phyloP scores from a whole-genome alignment of 2,888 invertebrate genomes.

The Clostera curtula region DNA sequence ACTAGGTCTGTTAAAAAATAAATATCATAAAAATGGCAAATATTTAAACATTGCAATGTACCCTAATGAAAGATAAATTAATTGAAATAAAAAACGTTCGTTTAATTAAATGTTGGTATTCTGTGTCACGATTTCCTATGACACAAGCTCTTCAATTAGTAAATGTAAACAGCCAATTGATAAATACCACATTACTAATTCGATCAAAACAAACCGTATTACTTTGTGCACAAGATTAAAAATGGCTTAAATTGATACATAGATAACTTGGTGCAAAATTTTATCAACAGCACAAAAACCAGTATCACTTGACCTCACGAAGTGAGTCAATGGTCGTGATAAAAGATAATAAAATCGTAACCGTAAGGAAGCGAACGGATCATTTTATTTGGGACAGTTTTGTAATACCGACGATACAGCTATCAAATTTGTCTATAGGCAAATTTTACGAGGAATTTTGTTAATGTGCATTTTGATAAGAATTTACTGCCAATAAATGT shows the following conservation, averaged over 20 bases:
- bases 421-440: conserved; percentile 13
- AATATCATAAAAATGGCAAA: too few relatives aligned
- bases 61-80: too few relatives aligned
- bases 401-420: conserved; percentile 13
- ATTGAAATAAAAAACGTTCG: too few relatives aligned
- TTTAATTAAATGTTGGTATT: conserved; percentile 6
- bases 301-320: conserved; percentile 15
- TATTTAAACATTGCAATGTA: too few relatives aligned
- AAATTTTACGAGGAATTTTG: too few relatives aligned
- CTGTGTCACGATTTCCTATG: conserved; percentile 13
- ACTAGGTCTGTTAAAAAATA: too few relatives aligned
- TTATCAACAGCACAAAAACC: conserved; percentile 17
- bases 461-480: too few relatives aligned
- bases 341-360: conserved; percentile 11
- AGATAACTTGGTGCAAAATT: conserved; percentile 4
- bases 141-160: conserved; percentile 13
- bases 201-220: conserved; percentile 17
- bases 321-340: conserved; percentile 15
- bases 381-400: conserved; percentile 16
- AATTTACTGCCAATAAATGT: too few relatives aligned
- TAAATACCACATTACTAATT: conserved; percentile 6
- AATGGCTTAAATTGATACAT: neutral
- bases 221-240: accelerated
- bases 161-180: conserved; percentile 15
- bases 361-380: conserved; percentile 10